Evolutionary conservation across 2,113 vertebrate genomes (phyloP).

Genomic region (Sminthopsis crassicaudata): DNA sequence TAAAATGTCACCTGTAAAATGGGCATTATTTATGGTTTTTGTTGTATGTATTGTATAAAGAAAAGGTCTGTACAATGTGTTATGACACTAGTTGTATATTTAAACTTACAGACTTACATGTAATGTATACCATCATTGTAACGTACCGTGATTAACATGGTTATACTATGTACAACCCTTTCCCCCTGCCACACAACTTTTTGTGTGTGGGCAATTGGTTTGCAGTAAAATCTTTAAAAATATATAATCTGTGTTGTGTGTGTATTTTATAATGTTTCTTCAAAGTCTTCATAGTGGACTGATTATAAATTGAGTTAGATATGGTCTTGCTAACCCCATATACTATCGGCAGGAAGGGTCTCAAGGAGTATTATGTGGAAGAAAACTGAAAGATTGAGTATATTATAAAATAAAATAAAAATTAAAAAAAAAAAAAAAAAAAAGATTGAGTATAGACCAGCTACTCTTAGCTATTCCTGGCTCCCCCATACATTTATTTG

Average conservation of each 20-base stretch:
- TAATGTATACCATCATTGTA: slow-evolving; percentile 91
- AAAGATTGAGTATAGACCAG: background rate
- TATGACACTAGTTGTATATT: slow-evolving; percentile 97
- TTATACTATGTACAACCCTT: slow-evolving; percentile 91
- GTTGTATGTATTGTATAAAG: slow-evolving; percentile 95
- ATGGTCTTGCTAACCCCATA: background rate
- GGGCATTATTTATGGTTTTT: slow-evolving; percentile 88
- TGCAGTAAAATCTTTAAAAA: slow-evolving; percentile 94
- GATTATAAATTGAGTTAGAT: background rate
- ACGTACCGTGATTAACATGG: slow-evolving; percentile 96
- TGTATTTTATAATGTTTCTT: slow-evolving; percentile 21
- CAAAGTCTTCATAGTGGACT: background rate
- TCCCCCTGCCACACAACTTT: slow-evolving; percentile 73
- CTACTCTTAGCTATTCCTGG: background rate
- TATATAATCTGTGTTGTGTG: slow-evolving; percentile 59
- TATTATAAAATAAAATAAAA: too few species aligned
- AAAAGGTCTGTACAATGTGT: slow-evolving; percentile 93
- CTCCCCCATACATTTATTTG: background rate
- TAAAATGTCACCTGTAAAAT: slow-evolving; percentile 85
- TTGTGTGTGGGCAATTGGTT: slow-evolving; percentile 92
- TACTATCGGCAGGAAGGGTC: background rate
- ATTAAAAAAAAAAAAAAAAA: too few species aligned
- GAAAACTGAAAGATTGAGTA: background rate
- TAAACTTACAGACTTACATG: slow-evolving; percentile 93
- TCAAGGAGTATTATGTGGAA: background rate